phyloP scores from a whole-genome alignment of 2,888 invertebrate species.

The Sinelater perroti region DNA sequence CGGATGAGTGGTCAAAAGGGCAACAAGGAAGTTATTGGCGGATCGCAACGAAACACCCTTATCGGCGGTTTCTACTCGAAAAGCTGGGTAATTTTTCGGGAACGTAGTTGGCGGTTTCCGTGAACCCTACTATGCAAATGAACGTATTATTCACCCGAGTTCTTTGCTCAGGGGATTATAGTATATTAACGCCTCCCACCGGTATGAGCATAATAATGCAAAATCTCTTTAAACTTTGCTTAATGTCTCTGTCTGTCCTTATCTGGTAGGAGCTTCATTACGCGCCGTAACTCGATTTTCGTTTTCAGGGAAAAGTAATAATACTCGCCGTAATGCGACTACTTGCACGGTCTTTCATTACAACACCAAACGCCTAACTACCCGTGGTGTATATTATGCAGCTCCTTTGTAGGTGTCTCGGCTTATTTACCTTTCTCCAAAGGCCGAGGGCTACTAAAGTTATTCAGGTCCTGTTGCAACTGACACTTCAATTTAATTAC shows the following conservation, averaged over 20 bases:
- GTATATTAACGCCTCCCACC: constrained; percentile 24
- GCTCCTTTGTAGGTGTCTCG: constrained; percentile 3
- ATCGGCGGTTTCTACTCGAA: constrained; percentile 10
- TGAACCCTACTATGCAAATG: constrained; percentile 23
- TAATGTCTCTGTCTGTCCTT: constrained; percentile 18
- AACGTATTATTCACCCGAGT: constrained; percentile 24
- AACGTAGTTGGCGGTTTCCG: constrained; percentile 17
- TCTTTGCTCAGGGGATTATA: constrained; percentile 26
- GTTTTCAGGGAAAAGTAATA: constrained; percentile 11
- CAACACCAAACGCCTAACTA: background rate
- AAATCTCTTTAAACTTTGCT: constrained; percentile 24
- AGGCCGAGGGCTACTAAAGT: too few species aligned
- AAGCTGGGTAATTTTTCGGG: constrained; percentile 16
- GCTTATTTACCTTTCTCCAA: background rate
- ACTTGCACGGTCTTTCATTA: constrained; percentile 6
- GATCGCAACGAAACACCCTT: too few species aligned
- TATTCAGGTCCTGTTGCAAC: too few species aligned
- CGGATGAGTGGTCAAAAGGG: too few species aligned
- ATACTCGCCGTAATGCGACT: constrained; percentile 6
- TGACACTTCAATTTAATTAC: too few species aligned
- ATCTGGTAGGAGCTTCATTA: constrained; percentile 15
- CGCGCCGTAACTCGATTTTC: constrained; percentile 13
- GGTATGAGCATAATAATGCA: constrained; percentile 26
- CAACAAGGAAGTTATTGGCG: too few species aligned
- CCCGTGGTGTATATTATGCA: background rate